A percentile compares a stretch with the other conserved stretches of the same genome.
Evolutionary conservation across 2,113 vertebrate genomes (phyloP).

Genomic region (Puma concolor): DNA sequence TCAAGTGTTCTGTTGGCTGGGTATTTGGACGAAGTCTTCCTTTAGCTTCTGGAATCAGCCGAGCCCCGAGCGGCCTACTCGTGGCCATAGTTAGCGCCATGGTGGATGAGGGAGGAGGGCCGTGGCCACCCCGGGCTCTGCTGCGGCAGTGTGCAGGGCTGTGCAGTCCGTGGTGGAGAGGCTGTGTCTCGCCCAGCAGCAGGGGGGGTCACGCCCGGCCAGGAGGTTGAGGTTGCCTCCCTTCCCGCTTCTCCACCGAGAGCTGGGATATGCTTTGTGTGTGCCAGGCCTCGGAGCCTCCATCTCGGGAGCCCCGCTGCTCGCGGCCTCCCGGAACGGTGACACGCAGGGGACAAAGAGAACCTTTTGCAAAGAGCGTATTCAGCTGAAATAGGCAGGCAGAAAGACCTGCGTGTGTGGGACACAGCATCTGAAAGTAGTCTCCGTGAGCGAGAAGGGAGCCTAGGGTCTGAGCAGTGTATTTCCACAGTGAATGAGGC

Average conservation of each 20-base stretch:
- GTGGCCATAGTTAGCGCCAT: neutral
- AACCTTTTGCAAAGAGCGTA: conserved; percentile 50
- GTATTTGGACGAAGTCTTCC: neutral
- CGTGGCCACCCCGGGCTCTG: conserved; percentile 49
- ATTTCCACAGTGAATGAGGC: neutral
- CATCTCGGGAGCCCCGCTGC: neutral
- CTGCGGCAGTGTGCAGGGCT: conserved; percentile 70
- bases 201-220: conserved; percentile 58
- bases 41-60: neutral
- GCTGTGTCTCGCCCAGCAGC: conserved; percentile 53
- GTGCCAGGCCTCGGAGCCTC: neutral
- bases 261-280: neutral
- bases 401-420: neutral
- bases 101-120: neutral
- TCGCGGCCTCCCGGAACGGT: neutral
- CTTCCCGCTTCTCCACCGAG: neutral
- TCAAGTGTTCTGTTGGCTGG: neutral
- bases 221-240: neutral
- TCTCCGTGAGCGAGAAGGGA: neutral
- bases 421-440: neutral
- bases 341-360: conserved; percentile 70
- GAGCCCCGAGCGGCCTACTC: neutral
- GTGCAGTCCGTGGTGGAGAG: conserved; percentile 11
- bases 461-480: neutral
- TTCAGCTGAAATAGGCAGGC: neutral